phyloP scores from a whole-genome alignment of 2,113 vertebrate species.

The Zosterops pallidus region DNA sequence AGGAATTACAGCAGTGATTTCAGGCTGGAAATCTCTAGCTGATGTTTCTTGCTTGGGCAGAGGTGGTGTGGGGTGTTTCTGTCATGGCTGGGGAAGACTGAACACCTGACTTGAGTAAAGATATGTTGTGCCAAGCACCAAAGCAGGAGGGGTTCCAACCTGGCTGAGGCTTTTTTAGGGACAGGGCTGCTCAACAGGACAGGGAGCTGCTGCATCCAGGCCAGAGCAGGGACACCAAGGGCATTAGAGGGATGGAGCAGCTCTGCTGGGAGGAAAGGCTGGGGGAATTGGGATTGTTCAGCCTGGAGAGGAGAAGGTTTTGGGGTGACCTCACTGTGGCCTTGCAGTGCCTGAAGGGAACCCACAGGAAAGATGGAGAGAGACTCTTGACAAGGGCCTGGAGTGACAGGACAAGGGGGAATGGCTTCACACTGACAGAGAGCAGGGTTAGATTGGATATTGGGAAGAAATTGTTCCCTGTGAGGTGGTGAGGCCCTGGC shows the following conservation, averaged over 20 bases:
- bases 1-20: background rate
- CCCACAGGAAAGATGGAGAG: background rate
- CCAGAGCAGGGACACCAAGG: background rate
- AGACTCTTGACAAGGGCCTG: background rate
- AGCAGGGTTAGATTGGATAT: rapidly evolving
- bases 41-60: background rate
- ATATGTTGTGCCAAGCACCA: background rate
- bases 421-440: background rate
- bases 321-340: background rate
- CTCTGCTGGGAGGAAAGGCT: background rate
- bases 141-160: background rate
- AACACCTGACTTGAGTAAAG: background rate
- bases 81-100: background rate
- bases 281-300: background rate
- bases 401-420: background rate
- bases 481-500: background rate
- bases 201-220: background rate
- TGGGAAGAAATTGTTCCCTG: rapidly evolving
- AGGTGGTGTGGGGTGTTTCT: background rate
- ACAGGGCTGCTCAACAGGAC: background rate
- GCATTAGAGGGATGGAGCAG: background rate
- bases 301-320: no score
- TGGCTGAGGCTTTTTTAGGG: background rate
- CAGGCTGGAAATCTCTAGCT: background rate
- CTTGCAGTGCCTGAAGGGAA: background rate